Evolutionary conservation across 2,797 vertebrate species (phyloP).

Genomic region (Lateolabrax maculatus): DNA sequence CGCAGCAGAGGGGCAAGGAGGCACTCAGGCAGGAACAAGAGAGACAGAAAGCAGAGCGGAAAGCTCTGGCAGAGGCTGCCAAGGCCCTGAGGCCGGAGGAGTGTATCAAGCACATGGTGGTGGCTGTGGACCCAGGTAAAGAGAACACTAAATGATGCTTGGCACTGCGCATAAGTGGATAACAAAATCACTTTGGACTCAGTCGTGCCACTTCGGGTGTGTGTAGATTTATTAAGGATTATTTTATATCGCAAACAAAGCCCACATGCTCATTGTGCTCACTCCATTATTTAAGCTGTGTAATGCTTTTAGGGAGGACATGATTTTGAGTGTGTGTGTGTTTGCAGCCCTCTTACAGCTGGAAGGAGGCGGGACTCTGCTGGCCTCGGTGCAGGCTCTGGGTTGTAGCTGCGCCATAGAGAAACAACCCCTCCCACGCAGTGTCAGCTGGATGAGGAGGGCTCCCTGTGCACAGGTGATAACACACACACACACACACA

Average conservation of each 20-base stretch:
- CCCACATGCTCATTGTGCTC: not conserved
- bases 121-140: slow-evolving; percentile 90
- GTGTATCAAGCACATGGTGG: slow-evolving; percentile 90
- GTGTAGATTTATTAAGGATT: not conserved
- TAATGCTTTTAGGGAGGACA: not conserved
- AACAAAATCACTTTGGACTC: not conserved
- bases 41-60: slow-evolving; percentile 81
- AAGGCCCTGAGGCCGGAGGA: slow-evolving; percentile 90
- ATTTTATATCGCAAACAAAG: not conserved
- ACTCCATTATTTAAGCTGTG: not conserved
- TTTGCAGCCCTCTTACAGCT: slow-evolving; percentile 88
- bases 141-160: not conserved
- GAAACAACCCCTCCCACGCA: slow-evolving; percentile 86
- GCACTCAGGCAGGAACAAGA: slow-evolving; percentile 63
- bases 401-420: slow-evolving; percentile 89
- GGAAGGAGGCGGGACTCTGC: slow-evolving; percentile 89
- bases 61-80: slow-evolving; percentile 71
- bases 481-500: slow-evolving; percentile 30
- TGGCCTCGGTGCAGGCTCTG: slow-evolving; percentile 87
- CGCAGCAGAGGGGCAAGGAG: slow-evolving; percentile 70
- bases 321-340: slow-evolving; percentile 28
- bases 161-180: slow-evolving; percentile 2
- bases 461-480: slow-evolving; percentile 74
- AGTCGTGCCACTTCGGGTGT: not conserved
- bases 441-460: slow-evolving; percentile 90